Evolutionary conservation across 2,797 vertebrate species (phyloP).

Genomic region (Gallinago nigripennis): DNA sequence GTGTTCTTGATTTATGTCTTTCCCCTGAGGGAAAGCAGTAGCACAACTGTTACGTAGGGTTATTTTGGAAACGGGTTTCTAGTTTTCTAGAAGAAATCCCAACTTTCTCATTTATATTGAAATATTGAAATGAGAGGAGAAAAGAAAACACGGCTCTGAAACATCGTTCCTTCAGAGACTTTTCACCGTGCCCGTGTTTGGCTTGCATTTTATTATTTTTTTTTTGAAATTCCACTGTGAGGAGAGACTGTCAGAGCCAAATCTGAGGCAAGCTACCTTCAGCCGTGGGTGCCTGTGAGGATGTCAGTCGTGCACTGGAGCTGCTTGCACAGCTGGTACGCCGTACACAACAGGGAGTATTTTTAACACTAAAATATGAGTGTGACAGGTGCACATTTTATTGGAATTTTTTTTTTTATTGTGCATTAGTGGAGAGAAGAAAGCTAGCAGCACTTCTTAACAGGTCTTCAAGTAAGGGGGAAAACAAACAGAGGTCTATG

Average conservation of each 20-base stretch:
- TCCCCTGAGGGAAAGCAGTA: not conserved
- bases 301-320: not conserved
- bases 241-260: conserved; percentile 9
- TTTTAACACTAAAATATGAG: conserved; percentile 55
- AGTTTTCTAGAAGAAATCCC: not conserved
- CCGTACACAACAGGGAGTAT: conserved; percentile 41
- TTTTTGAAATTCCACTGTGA: not conserved
- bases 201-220: not conserved
- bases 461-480: conserved; percentile 3
- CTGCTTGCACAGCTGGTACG: conserved; percentile 49
- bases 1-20: not conserved
- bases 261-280: not conserved
- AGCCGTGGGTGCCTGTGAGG: not conserved
- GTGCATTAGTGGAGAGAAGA: not conserved
- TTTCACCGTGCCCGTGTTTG: not conserved
- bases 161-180: not conserved
- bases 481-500: not conserved
- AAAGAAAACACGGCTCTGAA: not conserved
- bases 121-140: not conserved
- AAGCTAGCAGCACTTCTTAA: not conserved
- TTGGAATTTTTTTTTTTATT: conserved; percentile 33
- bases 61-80: not conserved
- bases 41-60: not conserved
- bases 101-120: not conserved
- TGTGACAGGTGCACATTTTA: conserved; percentile 72